Evolutionary conservation across 2,797 vertebrate genomes (phyloP).

Genomic region (Zenarchopterus dispar): DNA sequence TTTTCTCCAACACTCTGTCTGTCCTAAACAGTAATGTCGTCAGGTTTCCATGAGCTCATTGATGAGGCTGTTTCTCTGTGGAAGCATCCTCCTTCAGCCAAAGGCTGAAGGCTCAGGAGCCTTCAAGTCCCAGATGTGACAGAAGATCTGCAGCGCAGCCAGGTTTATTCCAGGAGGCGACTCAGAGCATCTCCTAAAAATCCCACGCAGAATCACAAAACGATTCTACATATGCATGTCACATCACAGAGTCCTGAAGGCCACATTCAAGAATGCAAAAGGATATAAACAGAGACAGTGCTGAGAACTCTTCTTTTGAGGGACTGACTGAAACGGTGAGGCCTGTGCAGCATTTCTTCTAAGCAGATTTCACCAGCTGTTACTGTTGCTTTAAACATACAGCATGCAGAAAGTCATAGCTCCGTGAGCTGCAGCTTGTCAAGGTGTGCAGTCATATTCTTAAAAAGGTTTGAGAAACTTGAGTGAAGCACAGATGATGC

Average conservation of each 20-base stretch:
- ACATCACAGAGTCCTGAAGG: conserved; percentile 8
- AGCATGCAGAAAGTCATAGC: conserved; percentile 29
- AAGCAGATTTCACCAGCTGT: conserved; percentile 36
- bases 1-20: conserved; percentile 6
- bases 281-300: conserved; percentile 11
- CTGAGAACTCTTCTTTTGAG: conserved; percentile 23
- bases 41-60: conserved; percentile 52
- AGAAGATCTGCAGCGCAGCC: conserved; percentile 7
- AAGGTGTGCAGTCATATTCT: conserved; percentile 37
- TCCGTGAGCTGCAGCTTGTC: conserved; percentile 46
- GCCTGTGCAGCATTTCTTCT: conserved; percentile 32
- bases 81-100: conserved; percentile 13
- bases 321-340: conserved; percentile 25
- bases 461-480: conserved; percentile 58
- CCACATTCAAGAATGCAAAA: too few species aligned
- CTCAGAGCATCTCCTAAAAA: conserved; percentile 2
- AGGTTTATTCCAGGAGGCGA: neutral
- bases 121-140: conserved; percentile 21
- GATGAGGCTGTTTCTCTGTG: conserved; percentile 22
- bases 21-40: conserved; percentile 26
- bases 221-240: conserved; percentile 3
- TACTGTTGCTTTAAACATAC: conserved; percentile 39
- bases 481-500: conserved; percentile 69
- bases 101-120: conserved; percentile 9
- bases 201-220: conserved; percentile 2